phyloP scores from a whole-genome alignment of 2,797 vertebrate species.

The Falco concolor region DNA sequence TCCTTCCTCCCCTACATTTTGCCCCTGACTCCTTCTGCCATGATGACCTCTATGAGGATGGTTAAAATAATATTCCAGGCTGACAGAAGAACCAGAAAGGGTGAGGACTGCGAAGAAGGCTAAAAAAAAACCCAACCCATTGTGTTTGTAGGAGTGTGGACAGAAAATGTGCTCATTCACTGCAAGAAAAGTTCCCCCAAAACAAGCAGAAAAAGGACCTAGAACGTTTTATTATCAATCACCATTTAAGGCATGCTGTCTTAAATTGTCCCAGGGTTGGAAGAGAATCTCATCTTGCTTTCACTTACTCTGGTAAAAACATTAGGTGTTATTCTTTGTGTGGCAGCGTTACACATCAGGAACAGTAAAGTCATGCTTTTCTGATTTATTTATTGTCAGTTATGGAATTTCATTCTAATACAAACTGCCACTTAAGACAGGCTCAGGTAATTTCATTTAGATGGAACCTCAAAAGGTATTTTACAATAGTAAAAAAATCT shows the following conservation, averaged over 20 bases:
- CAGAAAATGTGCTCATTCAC: not conserved
- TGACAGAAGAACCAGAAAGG: constrained; percentile 24
- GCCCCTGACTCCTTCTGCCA: not conserved
- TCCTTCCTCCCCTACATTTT: not conserved
- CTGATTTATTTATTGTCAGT: not conserved
- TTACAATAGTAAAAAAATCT: not conserved
- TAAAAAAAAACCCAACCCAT: not conserved
- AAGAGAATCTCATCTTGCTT: not conserved
- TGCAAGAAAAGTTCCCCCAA: not conserved
- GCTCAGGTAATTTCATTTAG: not conserved
- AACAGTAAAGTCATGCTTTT: not conserved
- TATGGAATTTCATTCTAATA: not conserved
- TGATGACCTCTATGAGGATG: constrained; percentile 73
- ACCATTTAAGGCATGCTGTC: not conserved
- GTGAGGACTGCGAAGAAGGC: not conserved
- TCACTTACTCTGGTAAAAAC: not conserved
- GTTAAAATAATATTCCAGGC: constrained; percentile 72
- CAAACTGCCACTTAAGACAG: not conserved
- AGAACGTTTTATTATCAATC: not conserved
- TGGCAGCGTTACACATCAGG: not conserved
- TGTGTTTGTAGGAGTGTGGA: not conserved
- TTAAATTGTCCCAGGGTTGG: not conserved
- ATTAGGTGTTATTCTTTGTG: not conserved
- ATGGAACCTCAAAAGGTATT: not conserved
- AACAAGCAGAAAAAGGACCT: not conserved